Percentiles rank a stretch among this genome's conserved stretches.
These are phyloP conservation scores for Parnassius mnemosyne DNA, from an alignment of 2,888 invertebrate genomes.

Conservation along the genomic window DNA sequence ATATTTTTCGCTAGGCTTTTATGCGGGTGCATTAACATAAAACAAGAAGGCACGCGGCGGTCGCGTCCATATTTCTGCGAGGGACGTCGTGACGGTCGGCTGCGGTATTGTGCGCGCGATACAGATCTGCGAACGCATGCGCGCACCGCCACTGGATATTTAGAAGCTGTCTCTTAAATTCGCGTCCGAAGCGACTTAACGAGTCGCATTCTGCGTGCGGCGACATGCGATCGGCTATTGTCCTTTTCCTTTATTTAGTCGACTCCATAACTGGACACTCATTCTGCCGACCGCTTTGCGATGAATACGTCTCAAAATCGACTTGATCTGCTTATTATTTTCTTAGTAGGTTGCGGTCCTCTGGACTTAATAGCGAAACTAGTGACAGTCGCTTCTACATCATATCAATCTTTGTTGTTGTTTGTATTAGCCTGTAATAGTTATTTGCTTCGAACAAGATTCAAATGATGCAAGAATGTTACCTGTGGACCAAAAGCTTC, in stretches of 20 bases:
- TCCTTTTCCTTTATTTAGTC: conserved; percentile 53
- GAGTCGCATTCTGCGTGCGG: conserved; percentile 70
- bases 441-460: conserved; percentile 5
- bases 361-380: conserved; percentile 14
- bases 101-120: conserved; percentile 76
- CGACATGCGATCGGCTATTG: conserved; percentile 68
- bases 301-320: conserved; percentile 28
- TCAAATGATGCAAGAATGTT: conserved; percentile 1
- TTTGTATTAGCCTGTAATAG: conserved; percentile 1
- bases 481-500: no score
- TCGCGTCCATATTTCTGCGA: conserved; percentile 73
- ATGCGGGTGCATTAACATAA: conserved; percentile 74
- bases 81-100: conserved; percentile 72
- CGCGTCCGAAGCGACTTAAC: conserved; percentile 66
- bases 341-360: conserved; percentile 17
- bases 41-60: conserved; percentile 66
- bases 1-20: conserved; percentile 65
- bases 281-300: conserved; percentile 26
- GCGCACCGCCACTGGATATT: conserved; percentile 70
- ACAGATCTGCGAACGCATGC: conserved; percentile 73
- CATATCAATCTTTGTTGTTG: conserved; percentile 3
- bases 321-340: conserved; percentile 17
- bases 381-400: not conserved
- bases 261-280: conserved; percentile 42
- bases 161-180: conserved; percentile 77